Conservation (phyloP, 2,113 vertebrate species). For the Lethenteron camtschaticum region DNA sequence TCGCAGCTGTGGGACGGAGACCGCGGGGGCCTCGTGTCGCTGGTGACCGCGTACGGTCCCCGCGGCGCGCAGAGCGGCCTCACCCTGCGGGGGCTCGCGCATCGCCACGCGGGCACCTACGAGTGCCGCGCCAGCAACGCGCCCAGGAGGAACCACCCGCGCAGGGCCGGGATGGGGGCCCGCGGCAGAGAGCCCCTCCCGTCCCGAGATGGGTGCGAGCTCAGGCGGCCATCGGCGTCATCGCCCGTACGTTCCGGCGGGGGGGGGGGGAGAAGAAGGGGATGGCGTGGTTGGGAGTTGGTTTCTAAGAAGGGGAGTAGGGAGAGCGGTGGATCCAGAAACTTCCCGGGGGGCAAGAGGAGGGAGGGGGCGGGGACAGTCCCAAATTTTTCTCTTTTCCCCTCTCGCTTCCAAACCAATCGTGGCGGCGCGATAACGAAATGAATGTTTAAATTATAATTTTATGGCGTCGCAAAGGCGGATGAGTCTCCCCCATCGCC, state of each 20-base stretch:
- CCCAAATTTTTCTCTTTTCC: too few relatives aligned
- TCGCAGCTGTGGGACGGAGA: conserved; percentile 62
- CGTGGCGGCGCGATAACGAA: too few relatives aligned
- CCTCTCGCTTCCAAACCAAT: too few relatives aligned
- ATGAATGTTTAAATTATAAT: too few relatives aligned
- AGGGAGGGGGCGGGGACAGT: too few relatives aligned
- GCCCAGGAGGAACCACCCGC: conserved; percentile 50
- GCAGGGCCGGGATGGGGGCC: too few relatives aligned
- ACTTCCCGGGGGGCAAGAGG: too few relatives aligned
- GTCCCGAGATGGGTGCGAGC: conserved; percentile 89
- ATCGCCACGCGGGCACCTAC: conserved; percentile 49
- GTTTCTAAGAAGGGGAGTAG: too few relatives aligned
- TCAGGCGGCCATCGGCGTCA: conserved; percentile 69
- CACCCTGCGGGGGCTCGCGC: conserved; percentile 30
- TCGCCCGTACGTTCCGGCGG: conserved; percentile 61
- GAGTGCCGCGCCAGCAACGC: conserved; percentile 90
- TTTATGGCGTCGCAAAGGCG: too few relatives aligned
- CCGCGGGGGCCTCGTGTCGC: conserved; percentile 33
- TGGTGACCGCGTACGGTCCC: conserved; percentile 54
- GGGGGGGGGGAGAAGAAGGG: background rate
- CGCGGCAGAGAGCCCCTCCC: conserved; percentile 41
- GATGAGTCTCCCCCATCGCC: too few relatives aligned
- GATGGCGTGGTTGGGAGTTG: too few relatives aligned
- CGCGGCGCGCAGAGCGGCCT: conserved; percentile 46
- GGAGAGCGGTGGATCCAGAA: too few relatives aligned